These are phyloP conservation scores for Hassar affinis DNA, from an alignment of 2,113 vertebrate genomes.

Conservation along the genomic window DNA sequence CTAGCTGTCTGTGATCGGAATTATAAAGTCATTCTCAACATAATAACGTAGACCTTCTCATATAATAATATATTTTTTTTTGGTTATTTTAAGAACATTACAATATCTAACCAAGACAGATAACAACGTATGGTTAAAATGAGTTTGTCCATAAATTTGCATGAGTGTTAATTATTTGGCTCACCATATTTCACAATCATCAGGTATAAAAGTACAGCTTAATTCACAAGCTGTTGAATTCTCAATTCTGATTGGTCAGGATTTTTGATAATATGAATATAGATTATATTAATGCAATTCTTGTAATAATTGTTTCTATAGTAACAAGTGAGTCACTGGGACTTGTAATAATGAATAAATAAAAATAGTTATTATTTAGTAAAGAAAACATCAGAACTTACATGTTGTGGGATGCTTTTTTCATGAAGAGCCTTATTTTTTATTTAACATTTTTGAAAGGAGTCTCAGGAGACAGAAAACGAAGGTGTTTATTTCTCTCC, in stretches of 20 bases:
- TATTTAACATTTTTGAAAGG: too few relatives aligned
- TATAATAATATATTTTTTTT: too few relatives aligned
- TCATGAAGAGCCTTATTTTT: too few relatives aligned
- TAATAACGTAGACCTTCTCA: background rate
- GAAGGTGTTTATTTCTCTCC: slow-evolving; percentile 9
- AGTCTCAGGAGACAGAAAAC: too few relatives aligned
- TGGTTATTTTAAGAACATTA: too few relatives aligned
- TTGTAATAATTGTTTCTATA: background rate
- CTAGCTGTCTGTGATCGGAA: too few relatives aligned
- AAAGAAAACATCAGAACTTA: too few relatives aligned
- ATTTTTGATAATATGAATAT: background rate
- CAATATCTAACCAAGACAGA: background rate
- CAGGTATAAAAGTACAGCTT: background rate
- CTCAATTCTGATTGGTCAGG: background rate
- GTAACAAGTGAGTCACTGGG: background rate
- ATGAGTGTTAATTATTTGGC: background rate
- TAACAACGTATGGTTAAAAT: background rate
- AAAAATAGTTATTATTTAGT: too few relatives aligned
- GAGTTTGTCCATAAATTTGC: background rate
- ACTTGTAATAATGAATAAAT: too few relatives aligned
- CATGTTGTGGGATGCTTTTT: too few relatives aligned
- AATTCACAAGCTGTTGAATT: background rate
- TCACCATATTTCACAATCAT: too few relatives aligned
- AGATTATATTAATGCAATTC: background rate
- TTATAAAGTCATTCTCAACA: background rate